Conservation (phyloP, 2,113 vertebrate genomes). For the Dolichotis patagonum region DNA sequence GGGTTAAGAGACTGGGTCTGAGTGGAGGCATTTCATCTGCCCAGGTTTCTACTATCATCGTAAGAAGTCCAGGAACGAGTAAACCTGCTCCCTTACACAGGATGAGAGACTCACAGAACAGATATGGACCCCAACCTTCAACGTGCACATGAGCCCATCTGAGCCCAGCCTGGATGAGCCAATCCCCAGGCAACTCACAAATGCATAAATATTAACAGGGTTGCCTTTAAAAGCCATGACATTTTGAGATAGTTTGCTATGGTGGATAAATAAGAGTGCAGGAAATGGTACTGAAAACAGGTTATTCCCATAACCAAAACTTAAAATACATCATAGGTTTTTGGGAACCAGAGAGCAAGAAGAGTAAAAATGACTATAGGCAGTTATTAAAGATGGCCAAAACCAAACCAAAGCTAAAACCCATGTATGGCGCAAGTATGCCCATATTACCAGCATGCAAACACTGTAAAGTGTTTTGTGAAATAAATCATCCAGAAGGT, state of each 20-base stretch:
- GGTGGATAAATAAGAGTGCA: not conserved
- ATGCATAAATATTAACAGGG: not conserved
- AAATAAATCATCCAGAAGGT: not conserved
- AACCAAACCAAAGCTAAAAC: not conserved
- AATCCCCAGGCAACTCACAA: not conserved
- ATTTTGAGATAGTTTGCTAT: conserved; percentile 1
- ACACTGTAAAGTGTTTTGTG: not conserved
- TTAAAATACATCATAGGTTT: not conserved
- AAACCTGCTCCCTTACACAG: not conserved
- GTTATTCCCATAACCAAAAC: not conserved
- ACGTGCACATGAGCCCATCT: not conserved
- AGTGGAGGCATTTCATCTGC: not conserved
- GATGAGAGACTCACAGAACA: not conserved
- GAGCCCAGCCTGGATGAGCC: not conserved
- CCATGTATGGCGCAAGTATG: not conserved
- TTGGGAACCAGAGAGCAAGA: not conserved
- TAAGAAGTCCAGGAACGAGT: not conserved
- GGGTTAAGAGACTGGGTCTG: not conserved
- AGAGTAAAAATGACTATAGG: not conserved
- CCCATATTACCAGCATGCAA: not conserved
- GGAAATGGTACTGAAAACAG: not conserved
- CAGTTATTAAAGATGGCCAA: not conserved
- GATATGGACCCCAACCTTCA: not conserved
- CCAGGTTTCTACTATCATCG: not conserved
- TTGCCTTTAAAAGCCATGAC: not conserved